A percentile compares a stretch with the other conserved stretches of the same genome.
Conservation (phyloP, 2,797 vertebrate genomes). For the Ctenochaetus hawaiiensis region DNA sequence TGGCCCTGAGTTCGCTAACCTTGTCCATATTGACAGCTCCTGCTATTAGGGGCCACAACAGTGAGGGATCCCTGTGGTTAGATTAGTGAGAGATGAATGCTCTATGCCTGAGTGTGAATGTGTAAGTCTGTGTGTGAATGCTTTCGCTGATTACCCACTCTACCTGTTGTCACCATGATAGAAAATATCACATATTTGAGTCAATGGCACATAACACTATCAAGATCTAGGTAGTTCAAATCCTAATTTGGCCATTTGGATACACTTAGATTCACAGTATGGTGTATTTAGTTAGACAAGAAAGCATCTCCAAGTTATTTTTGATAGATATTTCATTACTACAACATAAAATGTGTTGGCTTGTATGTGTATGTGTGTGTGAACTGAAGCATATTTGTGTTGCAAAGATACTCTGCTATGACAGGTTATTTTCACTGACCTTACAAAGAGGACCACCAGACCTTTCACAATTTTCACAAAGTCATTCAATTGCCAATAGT, state of each 20-base stretch:
- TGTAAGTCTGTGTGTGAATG: slow-evolving; percentile 41
- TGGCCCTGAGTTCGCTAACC: slow-evolving; percentile 79
- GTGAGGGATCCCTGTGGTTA: slow-evolving; percentile 80
- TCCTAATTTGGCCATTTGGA: slow-evolving; percentile 53
- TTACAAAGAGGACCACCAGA: slow-evolving; percentile 19
- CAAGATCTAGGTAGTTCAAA: slow-evolving; percentile 15
- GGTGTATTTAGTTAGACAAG: slow-evolving; percentile 31
- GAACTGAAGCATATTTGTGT: neutral
- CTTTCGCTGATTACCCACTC: slow-evolving; percentile 66
- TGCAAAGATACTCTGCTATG: slow-evolving; percentile 29
- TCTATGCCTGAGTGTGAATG: slow-evolving; percentile 59
- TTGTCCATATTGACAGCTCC: slow-evolving; percentile 84
- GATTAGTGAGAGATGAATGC: slow-evolving; percentile 82
- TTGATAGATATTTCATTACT: slow-evolving; percentile 21
- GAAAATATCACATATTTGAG: slow-evolving; percentile 61
- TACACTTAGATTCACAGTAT: slow-evolving; percentile 43
- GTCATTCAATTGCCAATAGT: slow-evolving; percentile 10
- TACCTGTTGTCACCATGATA: slow-evolving; percentile 70
- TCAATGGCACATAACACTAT: slow-evolving; percentile 37
- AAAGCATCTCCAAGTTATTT: slow-evolving; percentile 30
- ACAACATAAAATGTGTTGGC: slow-evolving; percentile 1
- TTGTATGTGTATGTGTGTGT: neutral
- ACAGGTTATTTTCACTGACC: slow-evolving; percentile 45
- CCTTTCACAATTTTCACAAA: slow-evolving; percentile 16
- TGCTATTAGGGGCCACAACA: slow-evolving; percentile 79